Percentiles rank a stretch among this genome's conserved stretches.
phyloP scores from a whole-genome alignment of 1,140 invertebrate genomes.

The Doryteuthis pealeii region DNA sequence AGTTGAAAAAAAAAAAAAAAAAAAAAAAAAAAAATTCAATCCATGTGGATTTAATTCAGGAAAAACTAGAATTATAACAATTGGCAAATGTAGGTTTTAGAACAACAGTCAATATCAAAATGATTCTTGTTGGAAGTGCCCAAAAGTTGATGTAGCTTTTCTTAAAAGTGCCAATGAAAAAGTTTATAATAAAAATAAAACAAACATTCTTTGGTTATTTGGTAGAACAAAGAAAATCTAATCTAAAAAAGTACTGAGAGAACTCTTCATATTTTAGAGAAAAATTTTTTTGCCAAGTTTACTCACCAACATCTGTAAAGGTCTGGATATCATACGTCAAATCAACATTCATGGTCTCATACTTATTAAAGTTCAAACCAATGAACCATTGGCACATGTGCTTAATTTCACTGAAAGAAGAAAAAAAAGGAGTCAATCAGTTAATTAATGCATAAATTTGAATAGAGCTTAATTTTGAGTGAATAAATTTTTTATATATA shows the following conservation, averaged over 20 bases:
- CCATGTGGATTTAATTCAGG: too few relatives aligned
- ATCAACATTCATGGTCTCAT: constrained; percentile 82
- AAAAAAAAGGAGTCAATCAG: neutral
- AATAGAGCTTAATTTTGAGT: neutral
- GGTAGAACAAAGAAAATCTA: neutral
- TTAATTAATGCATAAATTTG: neutral
- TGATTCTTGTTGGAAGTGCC: too few relatives aligned
- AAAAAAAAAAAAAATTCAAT: too few relatives aligned
- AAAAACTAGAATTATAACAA: too few relatives aligned
- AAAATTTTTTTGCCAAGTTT: too few relatives aligned
- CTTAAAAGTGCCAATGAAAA: too few relatives aligned
- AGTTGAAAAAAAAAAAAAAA: too few relatives aligned
- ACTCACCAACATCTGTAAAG: constrained; percentile 73
- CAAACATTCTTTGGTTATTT: neutral
- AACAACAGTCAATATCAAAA: too few relatives aligned
- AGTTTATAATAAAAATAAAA: too few relatives aligned
- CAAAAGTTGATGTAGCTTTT: too few relatives aligned
- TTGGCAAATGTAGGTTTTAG: too few relatives aligned
- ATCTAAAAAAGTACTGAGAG: neutral
- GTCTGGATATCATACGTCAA: constrained; percentile 88
- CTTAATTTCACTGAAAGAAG: constrained; percentile 47
- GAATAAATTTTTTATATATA: neutral
- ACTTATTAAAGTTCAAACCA: constrained; percentile 86
- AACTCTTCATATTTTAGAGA: too few relatives aligned
- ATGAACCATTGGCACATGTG: constrained; percentile 91